These are phyloP conservation scores for Rhyzopertha dominica DNA, from an alignment of 1,140 invertebrate genomes.

Conservation along the genomic window DNA sequence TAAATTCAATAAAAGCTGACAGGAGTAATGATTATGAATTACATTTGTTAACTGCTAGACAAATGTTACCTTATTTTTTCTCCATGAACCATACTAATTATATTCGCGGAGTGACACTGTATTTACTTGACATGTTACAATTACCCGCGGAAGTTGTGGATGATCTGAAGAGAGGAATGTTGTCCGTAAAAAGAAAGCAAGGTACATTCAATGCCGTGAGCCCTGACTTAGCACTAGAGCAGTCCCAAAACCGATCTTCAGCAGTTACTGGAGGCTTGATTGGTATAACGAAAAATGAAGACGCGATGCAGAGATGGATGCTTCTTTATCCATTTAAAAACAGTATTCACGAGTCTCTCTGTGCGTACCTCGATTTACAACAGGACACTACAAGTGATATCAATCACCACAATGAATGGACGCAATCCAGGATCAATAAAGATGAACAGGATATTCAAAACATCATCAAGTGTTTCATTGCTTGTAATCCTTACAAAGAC, in stretches of 20 bases:
- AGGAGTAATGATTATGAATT: slow-evolving; percentile 25
- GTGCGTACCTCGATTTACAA: slow-evolving; percentile 22
- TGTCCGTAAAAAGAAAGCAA: slow-evolving; percentile 25
- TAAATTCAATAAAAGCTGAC: slow-evolving; percentile 25
- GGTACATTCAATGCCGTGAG: slow-evolving; percentile 26
- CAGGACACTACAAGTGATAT: slow-evolving; percentile 21
- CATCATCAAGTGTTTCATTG: slow-evolving; percentile 3
- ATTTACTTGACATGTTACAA: slow-evolving; percentile 24
- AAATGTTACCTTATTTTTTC: slow-evolving; percentile 21
- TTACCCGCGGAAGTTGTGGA: slow-evolving; percentile 19
- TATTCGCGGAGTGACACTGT: slow-evolving; percentile 25
- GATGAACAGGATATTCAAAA: slow-evolving; percentile 19
- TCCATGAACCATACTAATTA: slow-evolving; percentile 22
- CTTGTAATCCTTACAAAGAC: slow-evolving; percentile 2
- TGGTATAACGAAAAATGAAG: slow-evolving; percentile 30
- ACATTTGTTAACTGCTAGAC: slow-evolving; percentile 22
- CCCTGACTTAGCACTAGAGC: slow-evolving; percentile 20
- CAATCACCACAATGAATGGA: slow-evolving; percentile 24
- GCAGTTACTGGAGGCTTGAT: slow-evolving; percentile 31
- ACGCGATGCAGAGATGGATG: slow-evolving; percentile 23
- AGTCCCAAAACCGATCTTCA: slow-evolving; percentile 23
- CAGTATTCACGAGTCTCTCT: slow-evolving; percentile 12
- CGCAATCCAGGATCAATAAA: no score
- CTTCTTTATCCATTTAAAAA: slow-evolving; percentile 29
- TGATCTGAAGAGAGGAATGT: slow-evolving; percentile 29